Base-by-base conservation (phyloP, 2,888 invertebrate species). In the Lithophane semibrunnea region DNA sequence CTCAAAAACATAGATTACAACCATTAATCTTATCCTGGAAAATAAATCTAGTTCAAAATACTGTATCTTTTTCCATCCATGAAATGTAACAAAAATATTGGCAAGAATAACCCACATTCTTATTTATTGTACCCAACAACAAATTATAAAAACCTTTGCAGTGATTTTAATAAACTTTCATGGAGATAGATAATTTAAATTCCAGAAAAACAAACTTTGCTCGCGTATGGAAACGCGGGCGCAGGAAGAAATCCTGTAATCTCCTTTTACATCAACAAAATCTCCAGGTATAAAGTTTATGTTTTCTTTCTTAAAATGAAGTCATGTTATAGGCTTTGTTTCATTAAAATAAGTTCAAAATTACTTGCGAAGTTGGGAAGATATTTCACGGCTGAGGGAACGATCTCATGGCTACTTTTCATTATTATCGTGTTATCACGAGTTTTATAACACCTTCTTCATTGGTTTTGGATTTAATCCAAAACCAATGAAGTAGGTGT, bases 261-360 rank as follows among this genome's bases (percentile, higher is more conserved):
- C 74, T 66, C 13, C 42, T 79, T 68, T 64, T 42, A 79, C 63
- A 79, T 63, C 49, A 69, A 63, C 56, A 52, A 75, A 73, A 75
- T 61, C 67, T 70, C 24, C 68, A 37, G 47, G 9, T 56, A 65
- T 47, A 65, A 74, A 72, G 58, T 73, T 77, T 70, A 60, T 66
- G 54, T 71, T 85, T 72, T 66, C 75, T 63, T 71, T 47, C 18
- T 58, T 73, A 72, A 29, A 78, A 73, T 79, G 13, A 68, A 77
- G 56, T 79, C 79, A 79, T 79, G 71, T 64, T 77, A 73, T 63
- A 77, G 61, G 56, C 77, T 64, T 74, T 75, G 63, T 85, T 86
- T 72, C 49, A 77, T 80, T 80, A 74, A 77, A 86, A 80, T 75
- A 74, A 80, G 73, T 73, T 77, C n/a, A 72, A 77, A 83, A 77